These are phyloP conservation scores for Acanthaster planci DNA, from an alignment of 35 echinoderm and acorn worm genomes.

Conservation along the genomic window DNA sequence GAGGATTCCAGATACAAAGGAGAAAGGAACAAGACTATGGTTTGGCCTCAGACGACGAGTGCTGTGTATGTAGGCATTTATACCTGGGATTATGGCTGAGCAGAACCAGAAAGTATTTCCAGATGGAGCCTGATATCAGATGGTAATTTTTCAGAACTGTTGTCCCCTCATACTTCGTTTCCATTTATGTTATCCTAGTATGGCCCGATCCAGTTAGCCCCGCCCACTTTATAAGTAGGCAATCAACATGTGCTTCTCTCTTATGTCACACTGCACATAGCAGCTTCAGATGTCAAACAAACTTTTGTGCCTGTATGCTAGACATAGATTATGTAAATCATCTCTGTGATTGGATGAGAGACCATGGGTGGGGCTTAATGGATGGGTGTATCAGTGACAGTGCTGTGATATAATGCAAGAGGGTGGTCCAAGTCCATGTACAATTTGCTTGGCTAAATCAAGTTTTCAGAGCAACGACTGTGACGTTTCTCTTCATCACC, in stretches of 20 bases:
- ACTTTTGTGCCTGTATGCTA: not conserved
- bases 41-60: not conserved
- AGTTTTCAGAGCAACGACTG: too few relatives aligned
- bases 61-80: not conserved
- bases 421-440: too few relatives aligned
- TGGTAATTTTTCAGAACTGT: slow-evolving; percentile 6
- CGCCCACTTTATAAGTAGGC: not conserved
- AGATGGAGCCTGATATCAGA: slow-evolving; percentile 39
- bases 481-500: too few relatives aligned
- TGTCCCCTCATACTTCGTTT: not conserved
- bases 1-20: not conserved
- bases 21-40: not conserved
- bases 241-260: too few relatives aligned
- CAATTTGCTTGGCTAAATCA: too few relatives aligned
- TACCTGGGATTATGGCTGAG: not conserved
- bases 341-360: too few relatives aligned
- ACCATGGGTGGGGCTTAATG: too few relatives aligned
- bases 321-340: not conserved
- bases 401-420: too few relatives aligned
- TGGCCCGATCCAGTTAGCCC: not conserved
- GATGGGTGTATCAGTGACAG: too few relatives aligned
- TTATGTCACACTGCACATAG: not conserved
- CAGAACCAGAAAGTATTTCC: not conserved
- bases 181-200: not conserved
- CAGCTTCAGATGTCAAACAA: not conserved